Conservation (phyloP, 2,113 vertebrate species). For the Pseudois nayaur region DNA sequence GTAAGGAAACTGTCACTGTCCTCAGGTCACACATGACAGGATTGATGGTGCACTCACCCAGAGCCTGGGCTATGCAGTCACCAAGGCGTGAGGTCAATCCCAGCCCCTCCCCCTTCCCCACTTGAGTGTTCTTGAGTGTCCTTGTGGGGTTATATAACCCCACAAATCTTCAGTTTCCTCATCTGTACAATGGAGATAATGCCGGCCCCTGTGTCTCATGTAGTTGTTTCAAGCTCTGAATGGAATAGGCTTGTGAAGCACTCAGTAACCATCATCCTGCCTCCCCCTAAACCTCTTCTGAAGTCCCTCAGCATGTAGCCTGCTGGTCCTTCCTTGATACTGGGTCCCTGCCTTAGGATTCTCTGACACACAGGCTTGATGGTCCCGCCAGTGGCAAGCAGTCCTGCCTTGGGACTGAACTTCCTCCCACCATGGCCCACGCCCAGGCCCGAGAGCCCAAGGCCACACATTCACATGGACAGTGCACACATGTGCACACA, state of each 20-base stretch:
- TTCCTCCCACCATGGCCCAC: background rate
- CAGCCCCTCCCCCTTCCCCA: background rate
- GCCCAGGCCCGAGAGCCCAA: background rate
- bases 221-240: background rate
- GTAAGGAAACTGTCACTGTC: background rate
- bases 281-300: background rate
- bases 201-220: background rate
- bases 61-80: fast-evolving
- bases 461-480: background rate
- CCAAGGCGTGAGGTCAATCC: background rate
- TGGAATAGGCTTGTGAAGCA: background rate
- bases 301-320: background rate
- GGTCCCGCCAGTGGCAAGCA: background rate
- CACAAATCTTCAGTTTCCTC: background rate
- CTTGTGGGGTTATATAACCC: background rate
- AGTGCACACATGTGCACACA: fast-evolving
- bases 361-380: background rate
- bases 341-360: background rate
- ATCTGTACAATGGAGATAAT: background rate
- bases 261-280: background rate
- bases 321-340: background rate
- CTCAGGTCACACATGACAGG: background rate
- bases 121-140: background rate
- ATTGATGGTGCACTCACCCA: background rate
- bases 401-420: background rate